phyloP scores from a whole-genome alignment of 2,888 invertebrate species.

The Lypha dubia region DNA sequence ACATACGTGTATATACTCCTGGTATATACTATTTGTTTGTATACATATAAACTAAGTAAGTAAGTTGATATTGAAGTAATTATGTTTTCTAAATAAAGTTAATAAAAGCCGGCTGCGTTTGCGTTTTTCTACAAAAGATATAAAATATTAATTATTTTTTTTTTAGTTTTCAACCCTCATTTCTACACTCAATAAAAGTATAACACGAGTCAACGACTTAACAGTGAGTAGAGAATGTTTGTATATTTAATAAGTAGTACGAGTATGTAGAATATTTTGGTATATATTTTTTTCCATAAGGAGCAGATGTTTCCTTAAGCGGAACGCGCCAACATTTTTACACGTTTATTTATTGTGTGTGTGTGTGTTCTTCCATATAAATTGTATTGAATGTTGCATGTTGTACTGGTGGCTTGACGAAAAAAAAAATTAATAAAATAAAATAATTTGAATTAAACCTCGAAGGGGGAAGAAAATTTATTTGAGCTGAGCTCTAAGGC shows the following conservation, averaged over 20 bases:
- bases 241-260: constrained; percentile 24
- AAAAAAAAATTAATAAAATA: constrained; percentile 14
- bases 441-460: constrained; percentile 32
- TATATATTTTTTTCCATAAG: constrained; percentile 69
- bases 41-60: constrained; percentile 4
- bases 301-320: constrained; percentile 80
- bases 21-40: too few species aligned
- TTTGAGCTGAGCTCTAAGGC: constrained; percentile 69
- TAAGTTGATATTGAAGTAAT: constrained; percentile 42
- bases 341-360: constrained; percentile 43
- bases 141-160: constrained; percentile 68
- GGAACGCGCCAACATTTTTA: constrained; percentile 79
- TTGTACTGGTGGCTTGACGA: constrained; percentile 58
- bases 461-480: constrained; percentile 62
- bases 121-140: constrained; percentile 65
- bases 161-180: constrained; percentile 69
- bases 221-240: constrained; percentile 48
- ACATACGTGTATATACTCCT: background rate
- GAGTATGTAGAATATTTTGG: constrained; percentile 59
- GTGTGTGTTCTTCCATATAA: constrained; percentile 26
- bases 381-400: constrained; percentile 61
- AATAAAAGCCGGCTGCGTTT: constrained; percentile 75
- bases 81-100: constrained; percentile 71
- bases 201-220: constrained; percentile 74
- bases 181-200: constrained; percentile 33